Base-by-base conservation (phyloP, 1,140 invertebrate species). In the Brachionus paranguensis region DNA sequence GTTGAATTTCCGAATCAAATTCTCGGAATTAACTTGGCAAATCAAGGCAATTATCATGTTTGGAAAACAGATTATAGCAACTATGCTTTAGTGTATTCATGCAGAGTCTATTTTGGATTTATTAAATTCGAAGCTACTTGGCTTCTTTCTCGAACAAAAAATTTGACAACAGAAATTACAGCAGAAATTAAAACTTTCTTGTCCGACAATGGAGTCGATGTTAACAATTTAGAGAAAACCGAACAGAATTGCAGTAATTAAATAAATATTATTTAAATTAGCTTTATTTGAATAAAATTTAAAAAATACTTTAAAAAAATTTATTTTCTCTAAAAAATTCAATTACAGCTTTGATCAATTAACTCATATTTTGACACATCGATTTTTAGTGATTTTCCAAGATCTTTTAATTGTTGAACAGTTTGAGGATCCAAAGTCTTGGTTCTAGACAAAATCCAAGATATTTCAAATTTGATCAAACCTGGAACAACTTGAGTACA, bases 401-500 rank as follows among this genome's bases (percentile, higher is more conserved):
- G 41, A 6, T 60, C 27, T 47, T 81, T 81, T 17, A 81, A 24
- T 17, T 64, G 10, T 12, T 60, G n/a, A 45, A 81, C 2, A 14
- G 37, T 81, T 43, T 68, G 53, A 45, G 17, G 4, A 47, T 64
- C 53, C 6, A 81, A 68, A 68, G 53, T 81, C 12, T 81, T 81
- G 17, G 29, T 68, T 81, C 78, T 60, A 17, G 53, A 60, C 53
- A 81, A 81, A 64, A 81, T 81, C 78, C 78, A 81, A 8, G 64
- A 64, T 17, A 45, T 68, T 47, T 81, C 78, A 14, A 81, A 68
- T 68, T 81, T 81, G n/a, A 81, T 14, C 27, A 81, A 64, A 5
- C n/a, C 37, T 60, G 78, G 78, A n/a, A 81, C 20, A 14, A 81
- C 20, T 81, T 81, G 78, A 27, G 8, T 81, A 68, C 78, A 81